Evolutionary conservation across 2,113 vertebrate species (phyloP), one percentile per base, ranked within the genome.

Genomic region (Hippocampus guttulatus): DNA sequence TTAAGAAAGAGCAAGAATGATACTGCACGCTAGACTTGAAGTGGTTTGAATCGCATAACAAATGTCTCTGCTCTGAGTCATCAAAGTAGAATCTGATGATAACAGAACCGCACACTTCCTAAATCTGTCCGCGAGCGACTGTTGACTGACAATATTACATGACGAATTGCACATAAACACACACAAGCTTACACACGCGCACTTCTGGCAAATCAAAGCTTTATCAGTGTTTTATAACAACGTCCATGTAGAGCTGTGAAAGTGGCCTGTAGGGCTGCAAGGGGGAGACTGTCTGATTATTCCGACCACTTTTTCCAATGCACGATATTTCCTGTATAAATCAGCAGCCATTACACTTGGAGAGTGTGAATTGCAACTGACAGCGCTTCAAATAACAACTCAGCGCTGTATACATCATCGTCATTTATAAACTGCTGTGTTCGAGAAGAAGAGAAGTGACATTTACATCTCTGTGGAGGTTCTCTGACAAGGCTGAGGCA

Each of bases 321-420:
- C 77, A 80, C 51, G 69, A 78, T 61, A 77, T 84, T 69, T 76
- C 60, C 63, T 43, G 72, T 76, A 78, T 88, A 83, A 85, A 88
- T 79, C 78, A 81, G 66, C 77, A 85, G 81, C 62, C 83, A 63
- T 41, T 61, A 61, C 15, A 61, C 33, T 38, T 6, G 33, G 33
- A 38, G 33, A 38, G 33, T 38, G 33, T 38, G 27, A 76, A 70
- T 76, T 74, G 75, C 54, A 79, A 78, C 30, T 63, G 49, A 75
- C 74, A 43, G 66, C 51, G 38, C 43, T 75, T 79, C 43, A 73
- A 64, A 86, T 41, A 41, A 80, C 47, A 18, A 61, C 73, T 70
- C 38, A 70, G 3, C 57, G 45, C 21, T 75, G 61, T 68, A 73
- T 40, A 71, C 72, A 75, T 41, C 20, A 76, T 75, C 75, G 60